Percentiles rank a stretch among this genome's conserved stretches.
Conservation (phyloP, 2,113 vertebrate species). For the Ageneiosus marmoratus region DNA sequence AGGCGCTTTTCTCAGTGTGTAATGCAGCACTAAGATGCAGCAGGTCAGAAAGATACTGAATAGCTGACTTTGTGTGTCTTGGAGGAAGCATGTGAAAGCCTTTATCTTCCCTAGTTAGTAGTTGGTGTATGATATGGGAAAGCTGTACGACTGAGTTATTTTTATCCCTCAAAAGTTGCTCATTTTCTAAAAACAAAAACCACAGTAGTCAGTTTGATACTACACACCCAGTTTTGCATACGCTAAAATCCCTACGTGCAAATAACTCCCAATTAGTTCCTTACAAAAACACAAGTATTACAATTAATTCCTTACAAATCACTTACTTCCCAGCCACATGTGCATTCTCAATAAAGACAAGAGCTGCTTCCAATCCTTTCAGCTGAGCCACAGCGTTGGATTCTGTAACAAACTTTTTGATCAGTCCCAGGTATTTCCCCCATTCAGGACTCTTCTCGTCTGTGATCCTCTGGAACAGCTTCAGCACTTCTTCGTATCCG, state of each 20-base stretch:
- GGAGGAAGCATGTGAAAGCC: neutral
- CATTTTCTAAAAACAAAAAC: neutral
- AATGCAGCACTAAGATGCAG: neutral
- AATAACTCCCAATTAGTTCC: neutral
- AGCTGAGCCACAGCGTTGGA: constrained; percentile 96
- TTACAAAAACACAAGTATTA: too few species aligned
- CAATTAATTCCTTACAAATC: neutral
- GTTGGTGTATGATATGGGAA: neutral
- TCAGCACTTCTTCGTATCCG: constrained; percentile 94
- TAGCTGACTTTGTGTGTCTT: neutral
- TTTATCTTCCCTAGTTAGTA: neutral
- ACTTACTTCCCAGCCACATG: constrained; percentile 95
- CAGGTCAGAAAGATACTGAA: neutral
- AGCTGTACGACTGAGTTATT: too few species aligned
- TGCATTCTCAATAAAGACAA: constrained; percentile 88
- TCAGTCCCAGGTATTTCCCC: constrained; percentile 91
- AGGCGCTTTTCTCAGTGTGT: too few species aligned
- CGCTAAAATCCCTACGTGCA: neutral
- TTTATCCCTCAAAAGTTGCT: too few species aligned
- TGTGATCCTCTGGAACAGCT: constrained; percentile 89
- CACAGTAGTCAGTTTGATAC: neutral
- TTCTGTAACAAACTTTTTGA: constrained; percentile 96
- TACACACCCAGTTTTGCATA: neutral
- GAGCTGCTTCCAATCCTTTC: constrained; percentile 92
- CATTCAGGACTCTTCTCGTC: constrained; percentile 98